Evolutionary conservation across 2,113 vertebrate species (phyloP), one percentile per base, ranked within the genome.

Genomic region (Eudyptes chrysolophus): DNA sequence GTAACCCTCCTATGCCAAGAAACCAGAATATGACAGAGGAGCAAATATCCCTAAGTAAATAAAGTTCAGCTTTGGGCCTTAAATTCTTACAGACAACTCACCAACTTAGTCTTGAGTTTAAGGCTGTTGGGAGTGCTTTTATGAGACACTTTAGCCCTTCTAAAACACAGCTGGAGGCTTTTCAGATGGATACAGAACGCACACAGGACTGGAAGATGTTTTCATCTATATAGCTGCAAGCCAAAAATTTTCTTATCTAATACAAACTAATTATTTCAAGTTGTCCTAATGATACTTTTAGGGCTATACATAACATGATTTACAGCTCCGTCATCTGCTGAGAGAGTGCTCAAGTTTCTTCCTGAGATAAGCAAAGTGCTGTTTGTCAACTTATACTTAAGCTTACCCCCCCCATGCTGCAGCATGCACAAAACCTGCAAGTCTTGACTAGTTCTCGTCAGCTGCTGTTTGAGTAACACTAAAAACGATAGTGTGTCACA

Each of bases 251-350:
- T 64, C 30, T 86, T 77, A 83, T 34, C 51, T 74, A 87, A 65
- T 70, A 40, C 40, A 83, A 92, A 62, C 54, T 22, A 92, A 64
- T 38, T 68, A 44, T 87, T 94, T 75, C 44, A 30, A 57, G n/a
- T 90, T 82, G 74, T 54, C 66, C 32, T 76, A 60, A 71, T 71
- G 57, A 57, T 71, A 52, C 74, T 95, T 79, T 38, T 21, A 76
- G n/a, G 46, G 75, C 68, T 66, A 7, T 17, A 49, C 42, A 32
- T 38, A 48, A 65, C 27, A 46, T 92, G 94, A 97, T 95, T 90
- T 96, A 96, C 49, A 74, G 92, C 66, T 88, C 66, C 29, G 79
- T 89, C 87, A 94, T 91, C 90, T 96, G 95, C 87, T 58, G 54
- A 69, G 64, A 32, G 46, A 44, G 58, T 13, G 79, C 75, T 97